phyloP scores from a whole-genome alignment of 1,140 invertebrate genomes.

The Berghia stephanieae region DNA sequence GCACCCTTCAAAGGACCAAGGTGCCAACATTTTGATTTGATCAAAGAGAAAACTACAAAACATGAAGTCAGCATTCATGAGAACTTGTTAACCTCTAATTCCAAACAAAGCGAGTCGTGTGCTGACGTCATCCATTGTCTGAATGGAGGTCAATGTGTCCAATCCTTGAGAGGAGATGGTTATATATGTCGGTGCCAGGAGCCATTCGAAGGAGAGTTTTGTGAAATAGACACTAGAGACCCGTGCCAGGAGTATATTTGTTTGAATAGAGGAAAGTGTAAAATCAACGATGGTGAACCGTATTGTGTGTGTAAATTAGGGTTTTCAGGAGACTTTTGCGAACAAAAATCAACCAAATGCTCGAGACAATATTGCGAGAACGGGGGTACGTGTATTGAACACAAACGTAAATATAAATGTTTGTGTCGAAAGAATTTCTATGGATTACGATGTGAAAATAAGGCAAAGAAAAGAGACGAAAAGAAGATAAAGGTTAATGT shows the following conservation, averaged over 20 bases:
- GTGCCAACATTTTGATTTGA: too few species aligned
- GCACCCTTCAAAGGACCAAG: not conserved
- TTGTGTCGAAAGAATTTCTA: not conserved
- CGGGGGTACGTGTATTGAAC: constrained; percentile 8
- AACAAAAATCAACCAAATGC: not conserved
- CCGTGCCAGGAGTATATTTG: not conserved
- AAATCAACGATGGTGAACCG: not conserved
- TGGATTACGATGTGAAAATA: constrained; percentile 2
- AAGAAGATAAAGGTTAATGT: not conserved
- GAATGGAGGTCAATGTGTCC: not conserved
- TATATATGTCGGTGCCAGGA: not conserved
- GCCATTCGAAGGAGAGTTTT: constrained; percentile 11
- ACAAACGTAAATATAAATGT: not conserved
- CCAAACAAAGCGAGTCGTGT: not conserved
- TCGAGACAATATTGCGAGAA: not conserved
- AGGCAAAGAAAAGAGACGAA: not conserved
- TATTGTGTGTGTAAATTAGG: not conserved
- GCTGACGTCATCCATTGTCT: not conserved
- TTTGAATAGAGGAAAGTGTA: constrained; percentile 9
- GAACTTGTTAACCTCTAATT: not conserved
- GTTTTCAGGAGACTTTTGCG: not conserved
- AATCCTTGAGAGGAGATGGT: not conserved
- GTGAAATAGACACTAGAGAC: not conserved
- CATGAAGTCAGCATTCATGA: not conserved
- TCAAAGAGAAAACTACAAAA: not conserved